Evolutionary conservation across 2,888 invertebrate genomes (phyloP), one percentile per base, ranked within the genome.

Genomic region (Clitarchus hookeri): DNA sequence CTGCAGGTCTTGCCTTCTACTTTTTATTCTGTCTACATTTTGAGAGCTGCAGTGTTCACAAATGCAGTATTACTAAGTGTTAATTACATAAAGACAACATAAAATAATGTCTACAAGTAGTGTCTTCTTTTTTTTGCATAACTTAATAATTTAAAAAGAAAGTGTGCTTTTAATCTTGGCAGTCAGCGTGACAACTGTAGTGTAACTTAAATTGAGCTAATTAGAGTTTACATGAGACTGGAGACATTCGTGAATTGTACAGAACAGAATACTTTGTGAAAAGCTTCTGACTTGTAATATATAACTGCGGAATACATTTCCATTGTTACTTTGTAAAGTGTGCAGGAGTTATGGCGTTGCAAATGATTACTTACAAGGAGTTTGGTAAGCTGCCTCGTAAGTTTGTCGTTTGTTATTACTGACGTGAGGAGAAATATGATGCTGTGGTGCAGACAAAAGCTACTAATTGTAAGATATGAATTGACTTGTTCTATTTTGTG

Each of bases 401-500:
- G 65, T 65, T 65, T 65, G 11, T 23, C 65, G 16, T n/a, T 19
- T 65, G 65, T 19, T 23, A n/a, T 65, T 23, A 23, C 65, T 23
- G 65, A 65, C 65, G 3, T 65, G 65, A 48, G 48, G 16, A 13
- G 48, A 48, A 48, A 48, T 48, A 48, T 48, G n/a, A 53, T 53
- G n/a, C 65, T 65, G 65, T 65, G 65, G 65, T 65, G 82, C 19
- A 82, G 82, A 82, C 44, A 36, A 82, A 82, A 26, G 23, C 84
- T 84, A 85, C 80, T 86, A 86, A 86, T 86, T 85, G 86, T 86
- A 85, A 65, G 44, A 36, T 82, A 82, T 65, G 65, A 84, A 86
- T 65, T 85, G 77, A 86, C 86, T 85, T 88, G 88, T 88, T 88
- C 88, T 88, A 88, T 88, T 88, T 88, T 88, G 88, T 88, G 88